These are phyloP conservation scores for Nesidiocoris tenuis DNA, from an alignment of 2,888 invertebrate species.

Conservation along the genomic window DNA sequence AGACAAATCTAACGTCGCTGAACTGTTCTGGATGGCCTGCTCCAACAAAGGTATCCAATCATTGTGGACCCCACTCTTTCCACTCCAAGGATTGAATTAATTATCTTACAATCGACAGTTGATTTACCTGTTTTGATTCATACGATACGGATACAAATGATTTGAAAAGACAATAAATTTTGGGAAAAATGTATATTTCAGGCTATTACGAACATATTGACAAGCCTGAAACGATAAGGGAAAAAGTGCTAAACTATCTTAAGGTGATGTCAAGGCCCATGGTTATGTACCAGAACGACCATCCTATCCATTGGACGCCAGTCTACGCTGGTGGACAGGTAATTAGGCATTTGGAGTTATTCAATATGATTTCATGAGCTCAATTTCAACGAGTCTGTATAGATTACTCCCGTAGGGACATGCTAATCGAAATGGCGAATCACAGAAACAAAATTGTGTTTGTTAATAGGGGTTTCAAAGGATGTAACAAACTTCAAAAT, in stretches of 20 bases:
- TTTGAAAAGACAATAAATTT: too few species aligned
- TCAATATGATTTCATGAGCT: neutral
- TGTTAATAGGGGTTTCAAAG: too few species aligned
- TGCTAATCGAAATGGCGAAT: neutral
- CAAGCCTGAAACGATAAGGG: slow-evolving; percentile 81
- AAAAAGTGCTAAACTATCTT: slow-evolving; percentile 91
- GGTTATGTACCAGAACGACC: slow-evolving; percentile 88
- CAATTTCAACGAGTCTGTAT: neutral
- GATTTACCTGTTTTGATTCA: too few species aligned
- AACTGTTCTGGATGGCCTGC: slow-evolving; percentile 94
- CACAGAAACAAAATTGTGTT: slow-evolving; percentile 4
- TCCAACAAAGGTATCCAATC: slow-evolving; percentile 81
- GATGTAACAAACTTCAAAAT: too few species aligned
- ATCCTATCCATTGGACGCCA: slow-evolving; percentile 94
- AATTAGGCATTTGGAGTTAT: too few species aligned
- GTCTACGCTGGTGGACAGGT: slow-evolving; percentile 84
- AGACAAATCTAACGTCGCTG: slow-evolving; percentile 81
- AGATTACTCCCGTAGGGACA: neutral
- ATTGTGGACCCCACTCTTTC: neutral
- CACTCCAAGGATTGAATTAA: neutral
- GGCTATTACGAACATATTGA: slow-evolving; percentile 89
- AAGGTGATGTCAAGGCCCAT: slow-evolving; percentile 94
- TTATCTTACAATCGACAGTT: too few species aligned
- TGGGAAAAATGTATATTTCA: slow-evolving; percentile 57
- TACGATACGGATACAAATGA: too few species aligned